phyloP scores from a whole-genome alignment of 2,888 invertebrate species.

The Aleiodes testaceus region DNA sequence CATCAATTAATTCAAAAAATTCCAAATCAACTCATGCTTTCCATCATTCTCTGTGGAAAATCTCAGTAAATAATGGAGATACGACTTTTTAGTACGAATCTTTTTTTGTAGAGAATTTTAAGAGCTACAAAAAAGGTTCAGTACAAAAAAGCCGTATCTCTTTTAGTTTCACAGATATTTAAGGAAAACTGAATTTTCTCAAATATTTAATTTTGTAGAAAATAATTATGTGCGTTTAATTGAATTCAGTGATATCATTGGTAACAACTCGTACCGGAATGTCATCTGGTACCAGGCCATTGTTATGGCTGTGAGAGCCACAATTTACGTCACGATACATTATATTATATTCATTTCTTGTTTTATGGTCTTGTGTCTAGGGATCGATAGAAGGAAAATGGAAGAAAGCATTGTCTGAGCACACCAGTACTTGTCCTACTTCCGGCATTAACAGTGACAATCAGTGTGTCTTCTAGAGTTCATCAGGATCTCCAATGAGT shows the following conservation, averaged over 20 bases:
- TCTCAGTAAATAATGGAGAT: too few relatives aligned
- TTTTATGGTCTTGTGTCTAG: constrained; percentile 29
- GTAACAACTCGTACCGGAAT: constrained; percentile 44
- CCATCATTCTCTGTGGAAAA: too few relatives aligned
- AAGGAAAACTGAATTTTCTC: background rate
- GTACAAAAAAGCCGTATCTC: too few relatives aligned
- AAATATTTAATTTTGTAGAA: background rate
- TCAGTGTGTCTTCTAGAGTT: background rate
- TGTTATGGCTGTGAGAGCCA: constrained; percentile 41
- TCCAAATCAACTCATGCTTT: too few relatives aligned
- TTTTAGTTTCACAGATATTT: too few relatives aligned
- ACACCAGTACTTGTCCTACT: constrained; percentile 35
- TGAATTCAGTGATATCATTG: background rate
- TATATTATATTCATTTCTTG: constrained; percentile 47
- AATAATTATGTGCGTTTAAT: constrained; percentile 5
- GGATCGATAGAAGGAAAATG: background rate
- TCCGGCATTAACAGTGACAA: constrained; percentile 9
- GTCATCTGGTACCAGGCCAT: constrained; percentile 54
- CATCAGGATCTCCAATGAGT: background rate
- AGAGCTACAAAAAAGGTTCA: too few relatives aligned
- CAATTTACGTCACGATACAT: constrained; percentile 54
- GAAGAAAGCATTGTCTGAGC: constrained; percentile 18
- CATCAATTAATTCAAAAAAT: too few relatives aligned
- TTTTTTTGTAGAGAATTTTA: too few relatives aligned
- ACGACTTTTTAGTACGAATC: too few relatives aligned